A percentile compares a stretch with the other conserved stretches of the same genome.
These are phyloP conservation scores for Argyresthia albistria DNA, from an alignment of 2,888 invertebrate genomes.

Conservation along the genomic window DNA sequence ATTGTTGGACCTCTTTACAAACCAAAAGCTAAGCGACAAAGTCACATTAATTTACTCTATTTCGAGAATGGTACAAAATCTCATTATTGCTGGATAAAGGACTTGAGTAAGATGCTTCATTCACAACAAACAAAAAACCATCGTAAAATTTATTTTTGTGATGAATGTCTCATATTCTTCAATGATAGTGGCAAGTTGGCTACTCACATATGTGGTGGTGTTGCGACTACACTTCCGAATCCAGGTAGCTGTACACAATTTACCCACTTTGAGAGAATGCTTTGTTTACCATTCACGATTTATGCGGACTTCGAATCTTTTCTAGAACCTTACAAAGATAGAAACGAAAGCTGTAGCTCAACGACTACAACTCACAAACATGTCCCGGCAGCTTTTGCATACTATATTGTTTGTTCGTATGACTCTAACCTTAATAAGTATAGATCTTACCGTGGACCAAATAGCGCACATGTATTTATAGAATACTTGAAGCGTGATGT, in stretches of 20 bases:
- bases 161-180: not conserved
- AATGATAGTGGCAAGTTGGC: not conserved
- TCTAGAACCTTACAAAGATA: not conserved
- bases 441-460: constrained; percentile 9
- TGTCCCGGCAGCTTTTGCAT: not conserved
- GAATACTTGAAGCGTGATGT: constrained; percentile 4
- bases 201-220: not conserved
- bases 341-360: not conserved
- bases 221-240: not conserved
- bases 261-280: constrained; percentile 12
- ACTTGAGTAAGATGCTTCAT: constrained; percentile 11
- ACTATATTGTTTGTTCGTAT: not conserved
- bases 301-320: constrained; percentile 13
- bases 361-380: not conserved
- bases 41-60: constrained; percentile 11
- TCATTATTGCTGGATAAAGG: constrained; percentile 15
- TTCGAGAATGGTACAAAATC: constrained; percentile 5
- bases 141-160: constrained; percentile 5
- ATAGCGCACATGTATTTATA: constrained; percentile 10
- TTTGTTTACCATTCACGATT: constrained; percentile 13
- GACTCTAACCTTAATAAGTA: constrained; percentile 11
- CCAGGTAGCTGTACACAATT: constrained; percentile 3
- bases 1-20: not conserved
- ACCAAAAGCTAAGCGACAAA: constrained; percentile 5
- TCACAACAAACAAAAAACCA: constrained; percentile 11